Evolutionary conservation across 2,888 invertebrate genomes (phyloP), one percentile per base, ranked within the genome.

Genomic region (Venustoraphidia nigricollis): DNA sequence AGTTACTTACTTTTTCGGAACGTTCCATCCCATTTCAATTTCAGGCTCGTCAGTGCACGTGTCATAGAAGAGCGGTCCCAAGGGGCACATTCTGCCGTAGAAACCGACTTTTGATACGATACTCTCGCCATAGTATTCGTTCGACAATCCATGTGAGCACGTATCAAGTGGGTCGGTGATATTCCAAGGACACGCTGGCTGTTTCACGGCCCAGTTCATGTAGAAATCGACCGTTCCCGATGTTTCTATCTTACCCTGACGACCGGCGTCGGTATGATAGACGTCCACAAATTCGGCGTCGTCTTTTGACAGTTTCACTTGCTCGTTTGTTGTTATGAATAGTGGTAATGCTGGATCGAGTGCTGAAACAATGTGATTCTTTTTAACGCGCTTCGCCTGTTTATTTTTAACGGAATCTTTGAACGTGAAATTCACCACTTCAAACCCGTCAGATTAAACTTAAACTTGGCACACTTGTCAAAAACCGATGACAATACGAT

Each of bases 331-430:
- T 0, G 72, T 68, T 1, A 72, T 72, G 53, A 80, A 81, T 9
- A 80, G 56, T 0, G 81, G 81, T 56, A 77, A 63, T 0, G 81
- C 81, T 1, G 81, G 80, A 58, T 81, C 81, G n/a, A 81, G 58
- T 3, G 74, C 81, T 78, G 54, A 27, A 27, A 27, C 27, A 6
- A 27, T 27, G 27, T 27, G 6, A 27, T 27, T 27, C 27, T 27
- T 27, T 27, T 27, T 3, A 17, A n/a, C n/a, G n/a, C n/a, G n/a
- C n/a, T n/a, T n/a, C n/a, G n/a, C n/a, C n/a, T n/a, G n/a, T n/a
- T n/a, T n/a, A n/a, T n/a, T n/a, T n/a, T n/a, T n/a, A n/a, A n/a
- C n/a, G n/a, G n/a, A n/a, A n/a, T n/a, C n/a, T n/a, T n/a, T n/a
- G n/a, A n/a, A n/a, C n/a, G n/a, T n/a, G n/a, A n/a, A n/a, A n/a